These are phyloP conservation scores for Machimus rusticus DNA, from an alignment of 2,888 invertebrate species.

Conservation along the genomic window DNA sequence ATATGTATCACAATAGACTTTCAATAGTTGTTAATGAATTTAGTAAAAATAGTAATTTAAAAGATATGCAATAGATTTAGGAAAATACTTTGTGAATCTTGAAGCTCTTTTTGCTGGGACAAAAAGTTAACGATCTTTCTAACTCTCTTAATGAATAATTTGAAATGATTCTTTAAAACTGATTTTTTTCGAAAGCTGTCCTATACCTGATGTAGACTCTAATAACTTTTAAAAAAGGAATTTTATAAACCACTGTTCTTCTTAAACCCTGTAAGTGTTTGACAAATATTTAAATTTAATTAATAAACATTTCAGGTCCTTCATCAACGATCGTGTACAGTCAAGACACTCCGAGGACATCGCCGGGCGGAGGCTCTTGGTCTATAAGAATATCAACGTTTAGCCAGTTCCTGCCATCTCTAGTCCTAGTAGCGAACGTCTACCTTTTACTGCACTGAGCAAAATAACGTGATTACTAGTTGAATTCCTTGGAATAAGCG, in stretches of 20 bases:
- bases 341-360: background rate
- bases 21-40: too few relatives aligned
- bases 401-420: conserved; percentile 17
- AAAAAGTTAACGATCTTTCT: too few relatives aligned
- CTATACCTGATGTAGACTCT: too few relatives aligned
- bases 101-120: too few relatives aligned
- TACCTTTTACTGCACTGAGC: conserved; percentile 33
- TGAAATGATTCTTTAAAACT: too few relatives aligned
- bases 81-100: too few relatives aligned
- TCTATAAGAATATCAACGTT: background rate
- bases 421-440: conserved; percentile 32
- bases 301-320: conserved; percentile 15
- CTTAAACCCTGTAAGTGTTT: background rate
- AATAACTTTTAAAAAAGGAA: background rate
- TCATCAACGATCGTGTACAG: conserved; percentile 31
- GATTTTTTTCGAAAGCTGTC: too few relatives aligned
- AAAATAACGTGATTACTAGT: conserved; percentile 39
- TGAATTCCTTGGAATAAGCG: background rate
- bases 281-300: background rate
- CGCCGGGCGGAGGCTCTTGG: background rate
- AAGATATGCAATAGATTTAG: too few relatives aligned
- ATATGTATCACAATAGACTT: too few relatives aligned
- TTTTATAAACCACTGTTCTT: background rate
- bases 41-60: too few relatives aligned
- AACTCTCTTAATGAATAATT: too few relatives aligned